These are phyloP conservation scores for Manis pentadactyla DNA, from an alignment of 2,797 vertebrate genomes.

Conservation along the genomic window DNA sequence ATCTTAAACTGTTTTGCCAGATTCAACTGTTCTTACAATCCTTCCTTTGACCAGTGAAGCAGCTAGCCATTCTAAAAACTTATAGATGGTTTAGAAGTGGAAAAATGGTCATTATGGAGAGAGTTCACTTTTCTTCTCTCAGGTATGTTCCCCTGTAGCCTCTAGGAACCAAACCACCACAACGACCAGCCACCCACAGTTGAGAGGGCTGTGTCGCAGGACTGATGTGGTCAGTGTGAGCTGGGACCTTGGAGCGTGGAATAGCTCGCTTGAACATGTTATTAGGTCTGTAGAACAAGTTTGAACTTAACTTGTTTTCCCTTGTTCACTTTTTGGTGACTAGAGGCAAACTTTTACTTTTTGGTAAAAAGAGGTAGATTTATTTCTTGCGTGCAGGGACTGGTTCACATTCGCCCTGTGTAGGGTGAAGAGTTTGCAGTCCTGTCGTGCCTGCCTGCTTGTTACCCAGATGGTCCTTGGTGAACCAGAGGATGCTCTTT, in stretches of 20 bases:
- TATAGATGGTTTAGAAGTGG: constrained; percentile 30
- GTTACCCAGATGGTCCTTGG: neutral
- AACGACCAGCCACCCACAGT: neutral
- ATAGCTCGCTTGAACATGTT: neutral
- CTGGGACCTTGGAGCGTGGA: neutral
- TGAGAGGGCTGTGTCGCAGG: neutral
- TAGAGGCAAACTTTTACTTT: neutral
- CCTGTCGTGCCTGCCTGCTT: neutral
- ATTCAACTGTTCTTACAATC: constrained; percentile 18
- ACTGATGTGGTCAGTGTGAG: neutral
- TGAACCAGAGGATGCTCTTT: neutral
- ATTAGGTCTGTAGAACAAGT: neutral
- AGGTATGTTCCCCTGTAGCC: neutral
- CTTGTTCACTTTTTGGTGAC: constrained; percentile 11
- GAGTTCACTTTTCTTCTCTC: constrained; percentile 34
- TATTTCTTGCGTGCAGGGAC: neutral
- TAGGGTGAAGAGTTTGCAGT: neutral
- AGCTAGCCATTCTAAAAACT: neutral
- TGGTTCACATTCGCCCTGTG: neutral
- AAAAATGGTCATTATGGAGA: constrained; percentile 7
- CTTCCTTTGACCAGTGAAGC: neutral
- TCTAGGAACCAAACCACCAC: neutral
- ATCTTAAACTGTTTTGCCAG: neutral
- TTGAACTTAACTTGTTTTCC: constrained; percentile 27
- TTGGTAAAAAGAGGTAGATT: neutral